Evolutionary conservation across 2,797 vertebrate genomes (phyloP).

Genomic region (Pagetopsis macropterus): DNA sequence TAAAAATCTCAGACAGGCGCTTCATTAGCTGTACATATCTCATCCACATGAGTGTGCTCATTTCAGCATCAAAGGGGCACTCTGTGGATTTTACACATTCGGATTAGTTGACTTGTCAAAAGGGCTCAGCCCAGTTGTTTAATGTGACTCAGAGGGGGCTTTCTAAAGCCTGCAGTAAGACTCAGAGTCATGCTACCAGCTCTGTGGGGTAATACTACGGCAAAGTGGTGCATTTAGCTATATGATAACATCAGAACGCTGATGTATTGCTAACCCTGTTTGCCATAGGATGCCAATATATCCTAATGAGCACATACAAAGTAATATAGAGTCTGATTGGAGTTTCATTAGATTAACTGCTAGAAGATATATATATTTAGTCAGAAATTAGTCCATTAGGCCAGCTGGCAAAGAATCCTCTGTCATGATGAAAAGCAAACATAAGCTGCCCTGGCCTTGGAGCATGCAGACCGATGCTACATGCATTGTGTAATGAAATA

Average conservation of each 20-base stretch:
- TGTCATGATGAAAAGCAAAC: slow-evolving; percentile 1
- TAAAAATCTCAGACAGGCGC: slow-evolving; percentile 38
- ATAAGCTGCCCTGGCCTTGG: not conserved
- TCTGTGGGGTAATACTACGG: not conserved
- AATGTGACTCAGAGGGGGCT: slow-evolving; percentile 20
- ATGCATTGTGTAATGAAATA: slow-evolving; percentile 38
- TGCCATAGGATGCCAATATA: not conserved
- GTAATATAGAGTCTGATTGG: too few relatives aligned
- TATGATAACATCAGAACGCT: not conserved
- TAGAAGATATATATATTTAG: not conserved
- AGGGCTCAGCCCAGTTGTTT: slow-evolving; percentile 20
- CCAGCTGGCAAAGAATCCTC: not conserved
- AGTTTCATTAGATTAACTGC: too few relatives aligned
- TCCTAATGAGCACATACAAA: not conserved
- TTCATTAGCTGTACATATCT: slow-evolving; percentile 56
- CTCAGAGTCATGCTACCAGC: not conserved
- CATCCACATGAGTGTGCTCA: slow-evolving; percentile 33
- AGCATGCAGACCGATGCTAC: not conserved
- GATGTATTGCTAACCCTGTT: not conserved
- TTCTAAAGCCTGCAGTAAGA: not conserved
- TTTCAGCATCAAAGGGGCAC: slow-evolving; percentile 46
- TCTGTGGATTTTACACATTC: slow-evolving; percentile 26
- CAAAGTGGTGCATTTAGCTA: not conserved
- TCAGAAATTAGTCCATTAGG: not conserved
- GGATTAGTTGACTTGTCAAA: slow-evolving; percentile 36